Evolutionary conservation across 2,113 vertebrate genomes (phyloP).

Genomic region (Madoqua kirkii): DNA sequence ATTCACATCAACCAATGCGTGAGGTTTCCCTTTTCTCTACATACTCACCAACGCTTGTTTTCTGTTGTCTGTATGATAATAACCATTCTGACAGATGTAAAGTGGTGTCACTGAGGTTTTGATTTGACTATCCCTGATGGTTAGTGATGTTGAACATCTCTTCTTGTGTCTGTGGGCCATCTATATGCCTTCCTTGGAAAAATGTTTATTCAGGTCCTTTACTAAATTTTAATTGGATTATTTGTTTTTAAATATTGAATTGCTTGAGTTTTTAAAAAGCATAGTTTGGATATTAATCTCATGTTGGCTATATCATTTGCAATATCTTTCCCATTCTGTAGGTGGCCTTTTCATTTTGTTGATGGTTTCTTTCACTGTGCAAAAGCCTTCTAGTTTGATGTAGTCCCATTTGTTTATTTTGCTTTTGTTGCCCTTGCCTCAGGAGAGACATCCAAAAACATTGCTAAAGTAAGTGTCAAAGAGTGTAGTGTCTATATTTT

Average conservation of each 20-base stretch:
- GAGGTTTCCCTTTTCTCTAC: neutral
- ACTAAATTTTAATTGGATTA: neutral
- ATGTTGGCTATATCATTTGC: neutral
- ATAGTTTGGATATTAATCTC: neutral
- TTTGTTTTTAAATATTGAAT: neutral
- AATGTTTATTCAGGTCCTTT: neutral
- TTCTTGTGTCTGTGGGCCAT: neutral
- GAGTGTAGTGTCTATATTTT: neutral
- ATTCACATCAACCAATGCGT: neutral
- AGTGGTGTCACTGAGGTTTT: neutral
- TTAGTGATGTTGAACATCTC: neutral
- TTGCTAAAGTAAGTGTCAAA: neutral
- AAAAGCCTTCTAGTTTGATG: neutral
- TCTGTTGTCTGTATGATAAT: neutral
- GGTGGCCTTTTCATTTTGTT: neutral
- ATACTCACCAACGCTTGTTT: neutral
- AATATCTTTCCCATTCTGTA: neutral
- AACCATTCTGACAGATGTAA: neutral
- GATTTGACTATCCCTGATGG: neutral
- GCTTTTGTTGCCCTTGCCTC: neutral
- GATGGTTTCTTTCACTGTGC: neutral
- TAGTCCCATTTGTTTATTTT: neutral
- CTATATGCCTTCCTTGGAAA: neutral
- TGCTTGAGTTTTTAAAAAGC: neutral
- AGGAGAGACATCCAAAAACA: neutral